These are phyloP conservation scores for Macaria notata DNA, from an alignment of 2,888 invertebrate genomes.

Conservation along the genomic window DNA sequence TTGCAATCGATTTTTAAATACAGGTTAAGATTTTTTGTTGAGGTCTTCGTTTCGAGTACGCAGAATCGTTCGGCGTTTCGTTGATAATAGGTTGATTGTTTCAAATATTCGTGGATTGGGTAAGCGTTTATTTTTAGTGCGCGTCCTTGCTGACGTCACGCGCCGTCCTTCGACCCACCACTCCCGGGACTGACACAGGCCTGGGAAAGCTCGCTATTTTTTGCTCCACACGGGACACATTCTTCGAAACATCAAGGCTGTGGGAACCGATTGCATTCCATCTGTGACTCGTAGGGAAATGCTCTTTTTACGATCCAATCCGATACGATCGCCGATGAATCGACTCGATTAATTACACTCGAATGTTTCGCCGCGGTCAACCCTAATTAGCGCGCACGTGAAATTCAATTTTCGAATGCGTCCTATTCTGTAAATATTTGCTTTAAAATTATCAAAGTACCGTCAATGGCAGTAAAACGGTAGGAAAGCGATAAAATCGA, in stretches of 20 bases:
- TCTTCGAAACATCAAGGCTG: constrained; percentile 67
- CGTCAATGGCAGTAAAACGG: constrained; percentile 27
- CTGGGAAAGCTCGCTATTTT: constrained; percentile 77
- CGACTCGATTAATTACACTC: constrained; percentile 69
- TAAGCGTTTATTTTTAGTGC: constrained; percentile 15
- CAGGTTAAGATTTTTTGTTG: constrained; percentile 61
- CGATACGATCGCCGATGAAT: constrained; percentile 72
- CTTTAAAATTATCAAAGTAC: constrained; percentile 16
- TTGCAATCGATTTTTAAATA: constrained; percentile 82
- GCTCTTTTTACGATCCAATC: constrained; percentile 62
- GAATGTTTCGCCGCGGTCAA: constrained; percentile 55
- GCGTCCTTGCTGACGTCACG: constrained; percentile 48
- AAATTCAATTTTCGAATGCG: constrained; percentile 33
- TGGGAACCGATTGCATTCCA: constrained; percentile 79
- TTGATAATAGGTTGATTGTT: constrained; percentile 51
- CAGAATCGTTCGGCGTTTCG: constrained; percentile 39
- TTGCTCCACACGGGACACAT: constrained; percentile 66
- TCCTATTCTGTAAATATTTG: constrained; percentile 31
- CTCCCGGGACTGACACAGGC: constrained; percentile 55
- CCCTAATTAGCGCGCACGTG: constrained; percentile 54
- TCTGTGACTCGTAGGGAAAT: constrained; percentile 62
- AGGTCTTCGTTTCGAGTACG: constrained; percentile 34
- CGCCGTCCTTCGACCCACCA: constrained; percentile 47
- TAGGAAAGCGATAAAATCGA: constrained; percentile 39
- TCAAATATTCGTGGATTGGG: constrained; percentile 13